Evolutionary conservation across 2,888 invertebrate genomes (phyloP).

Genomic region (Philereme vetulata): DNA sequence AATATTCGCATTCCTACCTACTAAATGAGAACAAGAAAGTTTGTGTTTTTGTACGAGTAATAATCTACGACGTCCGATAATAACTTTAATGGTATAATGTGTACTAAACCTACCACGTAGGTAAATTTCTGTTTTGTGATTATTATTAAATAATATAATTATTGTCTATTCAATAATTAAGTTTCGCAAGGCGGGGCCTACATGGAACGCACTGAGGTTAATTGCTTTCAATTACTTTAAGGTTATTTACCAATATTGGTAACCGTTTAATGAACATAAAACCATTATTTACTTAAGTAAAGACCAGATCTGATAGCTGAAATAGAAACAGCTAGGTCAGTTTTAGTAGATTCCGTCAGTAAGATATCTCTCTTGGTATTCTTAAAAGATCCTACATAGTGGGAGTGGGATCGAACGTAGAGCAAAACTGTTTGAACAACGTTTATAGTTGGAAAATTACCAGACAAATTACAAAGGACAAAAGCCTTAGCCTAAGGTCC

Average conservation of each 20-base stretch:
- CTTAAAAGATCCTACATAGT: no score
- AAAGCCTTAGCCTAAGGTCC: neutral
- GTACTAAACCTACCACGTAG: neutral
- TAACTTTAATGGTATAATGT: neutral
- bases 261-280: slow-evolving; percentile 17
- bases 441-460: no score
- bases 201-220: slow-evolving; percentile 19
- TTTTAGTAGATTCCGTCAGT: neutral
- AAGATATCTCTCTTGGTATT: neutral
- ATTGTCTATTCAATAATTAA: slow-evolving; percentile 11
- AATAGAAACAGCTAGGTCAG: neutral
- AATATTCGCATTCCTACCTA: no score
- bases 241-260: slow-evolving; percentile 19
- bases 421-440: no score
- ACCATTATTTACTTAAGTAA: slow-evolving; percentile 11
- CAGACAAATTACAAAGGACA: no score
- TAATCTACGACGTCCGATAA: neutral
- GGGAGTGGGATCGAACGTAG: no score
- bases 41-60: no score
- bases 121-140: slow-evolving; percentile 2
- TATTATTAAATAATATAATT: no score
- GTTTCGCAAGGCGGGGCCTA: slow-evolving; percentile 9
- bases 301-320: neutral
- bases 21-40: no score
- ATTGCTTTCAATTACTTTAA: slow-evolving; percentile 25